These are phyloP conservation scores for Harpalus rubripes DNA, from an alignment of 2,888 invertebrate species.

Conservation along the genomic window DNA sequence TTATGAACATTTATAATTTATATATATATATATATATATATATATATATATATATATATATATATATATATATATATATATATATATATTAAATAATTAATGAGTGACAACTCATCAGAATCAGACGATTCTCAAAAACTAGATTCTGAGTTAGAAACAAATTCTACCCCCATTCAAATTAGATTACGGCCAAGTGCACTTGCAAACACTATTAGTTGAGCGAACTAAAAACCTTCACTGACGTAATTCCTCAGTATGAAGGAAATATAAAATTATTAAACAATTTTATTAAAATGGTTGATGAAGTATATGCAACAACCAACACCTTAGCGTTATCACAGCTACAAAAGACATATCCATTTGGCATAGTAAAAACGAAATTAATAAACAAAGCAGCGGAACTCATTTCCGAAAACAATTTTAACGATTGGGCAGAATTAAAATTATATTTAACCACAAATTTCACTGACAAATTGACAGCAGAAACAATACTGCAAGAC, in stretches of 20 bases:
- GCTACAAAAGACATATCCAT: neutral
- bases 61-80: no score
- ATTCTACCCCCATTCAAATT: no score
- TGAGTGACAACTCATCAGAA: neutral
- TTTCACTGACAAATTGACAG: conserved; percentile 16
- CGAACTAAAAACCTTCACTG: no score
- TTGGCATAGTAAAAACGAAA: neutral
- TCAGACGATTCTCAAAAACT: neutral
- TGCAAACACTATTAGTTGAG: no score
- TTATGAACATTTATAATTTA: neutral
- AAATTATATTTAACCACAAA: neutral
- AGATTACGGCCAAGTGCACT: no score
- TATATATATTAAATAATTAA: neutral
- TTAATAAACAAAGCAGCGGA: neutral
- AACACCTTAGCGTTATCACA: neutral
- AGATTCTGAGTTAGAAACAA: no score
- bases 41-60: no score
- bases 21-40: no score
- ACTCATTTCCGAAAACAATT: conserved; percentile 1
- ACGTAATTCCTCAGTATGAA: no score
- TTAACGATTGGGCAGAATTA: neutral
- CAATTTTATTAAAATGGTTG: no score
- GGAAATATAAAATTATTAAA: no score
- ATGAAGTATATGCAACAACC: neutral
- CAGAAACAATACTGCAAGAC: conserved; percentile 1